Evolutionary conservation across 2,113 vertebrate species (phyloP), one percentile per base, ranked within the genome.

Genomic region (Ancistrus triradiatus): DNA sequence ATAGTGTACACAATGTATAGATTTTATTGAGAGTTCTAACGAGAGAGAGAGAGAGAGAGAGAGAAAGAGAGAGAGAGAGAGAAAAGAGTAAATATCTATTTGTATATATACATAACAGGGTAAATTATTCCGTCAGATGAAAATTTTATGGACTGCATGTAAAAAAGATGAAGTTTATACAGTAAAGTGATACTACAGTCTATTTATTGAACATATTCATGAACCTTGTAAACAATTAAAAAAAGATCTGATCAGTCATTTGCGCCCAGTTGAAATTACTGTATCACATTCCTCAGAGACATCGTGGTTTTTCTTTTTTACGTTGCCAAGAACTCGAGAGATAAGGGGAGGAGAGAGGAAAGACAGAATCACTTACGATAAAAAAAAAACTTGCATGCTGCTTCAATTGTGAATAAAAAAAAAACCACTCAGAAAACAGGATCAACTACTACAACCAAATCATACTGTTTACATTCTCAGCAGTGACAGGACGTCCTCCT

Each of bases 131-230:
- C 82, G 92, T 97, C 90, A 97, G 92, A 92, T 91, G 90, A 90
- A 89, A 90, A 97, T 96, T 98, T 98, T 98, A 98, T 98, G 96
- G 93, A 98, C 94, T 97, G 96, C 96, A 98, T 98, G 95, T 96
- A 98, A 89, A 90, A 89, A 90, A 88, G 93, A 95, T 94, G 91
- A 96, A 89, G 93, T 98, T 98, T 98, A 97, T 98, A 98, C 95
- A 95, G 94, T 98, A 92, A 93, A 89, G 95, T 98, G 93, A 93
- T 95, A 97, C 89, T 94, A 93, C 91, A 90, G 85, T 91, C 93
- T 98, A 98, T 98, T 98, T 98, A 98, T 98, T 98, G 92, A 97
- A 94, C 93, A 93, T 94, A 92, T 92, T 92, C 94, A 95, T 97
- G 93, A n/a, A 95, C 90, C 92, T 92, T 92, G 91, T 95, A 88